phyloP scores from a whole-genome alignment of 2,113 vertebrate genomes.

The Lophura nycthemera region DNA sequence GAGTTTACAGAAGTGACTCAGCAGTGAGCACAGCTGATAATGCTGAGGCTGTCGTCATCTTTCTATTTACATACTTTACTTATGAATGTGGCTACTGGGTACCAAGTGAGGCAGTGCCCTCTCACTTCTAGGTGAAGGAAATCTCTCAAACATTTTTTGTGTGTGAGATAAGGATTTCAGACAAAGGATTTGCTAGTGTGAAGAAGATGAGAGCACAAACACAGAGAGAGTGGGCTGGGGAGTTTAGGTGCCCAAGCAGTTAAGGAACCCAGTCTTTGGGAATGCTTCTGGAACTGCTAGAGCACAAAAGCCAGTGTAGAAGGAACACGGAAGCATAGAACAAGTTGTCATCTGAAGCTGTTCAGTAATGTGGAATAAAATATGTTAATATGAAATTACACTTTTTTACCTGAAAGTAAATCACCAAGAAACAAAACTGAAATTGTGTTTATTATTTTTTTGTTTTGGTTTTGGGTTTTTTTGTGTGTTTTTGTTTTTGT shows the following conservation, averaged over 20 bases:
- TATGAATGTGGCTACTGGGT: rapidly evolving
- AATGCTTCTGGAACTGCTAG: neutral
- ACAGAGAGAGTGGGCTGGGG: neutral
- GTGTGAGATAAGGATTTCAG: neutral
- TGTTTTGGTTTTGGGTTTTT: too few species aligned
- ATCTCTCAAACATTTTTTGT: neutral
- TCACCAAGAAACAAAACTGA: neutral
- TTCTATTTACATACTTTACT: neutral
- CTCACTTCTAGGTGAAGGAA: neutral
- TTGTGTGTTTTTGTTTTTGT: too few species aligned
- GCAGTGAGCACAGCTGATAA: neutral
- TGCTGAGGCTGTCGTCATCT: neutral
- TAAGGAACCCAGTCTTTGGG: neutral
- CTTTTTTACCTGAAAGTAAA: neutral
- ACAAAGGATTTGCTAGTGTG: neutral
- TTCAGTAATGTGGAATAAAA: neutral
- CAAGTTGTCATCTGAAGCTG: neutral
- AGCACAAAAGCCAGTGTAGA: neutral
- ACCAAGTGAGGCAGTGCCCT: neutral
- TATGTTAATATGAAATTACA: neutral
- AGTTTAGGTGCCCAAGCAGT: neutral
- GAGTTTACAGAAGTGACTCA: neutral
- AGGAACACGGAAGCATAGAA: neutral
- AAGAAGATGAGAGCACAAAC: neutral
- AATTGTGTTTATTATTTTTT: neutral